Evolutionary conservation across 2,888 invertebrate genomes (phyloP).

Genomic region (Rhyacophila evoluta): DNA sequence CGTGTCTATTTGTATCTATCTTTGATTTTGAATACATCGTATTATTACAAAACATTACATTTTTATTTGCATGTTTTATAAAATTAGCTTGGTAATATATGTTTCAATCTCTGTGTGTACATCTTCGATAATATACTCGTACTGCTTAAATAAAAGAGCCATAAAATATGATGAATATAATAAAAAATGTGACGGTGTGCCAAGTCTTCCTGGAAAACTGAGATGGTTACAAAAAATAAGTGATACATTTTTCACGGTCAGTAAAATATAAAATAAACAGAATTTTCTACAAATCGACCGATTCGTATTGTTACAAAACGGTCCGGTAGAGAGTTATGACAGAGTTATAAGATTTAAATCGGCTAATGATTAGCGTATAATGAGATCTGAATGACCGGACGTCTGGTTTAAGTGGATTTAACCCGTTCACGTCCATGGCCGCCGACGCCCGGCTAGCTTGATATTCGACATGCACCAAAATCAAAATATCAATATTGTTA

Average conservation of each 20-base stretch:
- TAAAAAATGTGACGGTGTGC: background rate
- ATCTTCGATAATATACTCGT: too few relatives aligned
- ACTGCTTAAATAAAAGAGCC: too few relatives aligned
- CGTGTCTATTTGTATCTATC: too few relatives aligned
- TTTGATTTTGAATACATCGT: too few relatives aligned
- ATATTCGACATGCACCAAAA: background rate
- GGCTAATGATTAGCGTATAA: constrained; percentile 14
- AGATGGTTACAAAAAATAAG: background rate
- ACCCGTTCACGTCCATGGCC: background rate
- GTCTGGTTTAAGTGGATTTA: background rate
- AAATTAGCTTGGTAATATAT: too few relatives aligned
- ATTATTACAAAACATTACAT: too few relatives aligned
- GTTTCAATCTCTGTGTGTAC: too few relatives aligned
- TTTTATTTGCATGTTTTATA: too few relatives aligned
- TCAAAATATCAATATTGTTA: constrained; percentile 5
- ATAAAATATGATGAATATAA: too few relatives aligned
- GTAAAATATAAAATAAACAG: background rate
- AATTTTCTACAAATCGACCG: background rate
- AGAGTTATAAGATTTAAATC: constrained; percentile 10
- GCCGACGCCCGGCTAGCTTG: background rate
- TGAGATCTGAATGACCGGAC: background rate
- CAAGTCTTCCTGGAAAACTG: background rate
- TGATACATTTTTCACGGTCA: background rate
- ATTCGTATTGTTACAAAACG: background rate
- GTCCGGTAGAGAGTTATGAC: background rate